These are phyloP conservation scores for Orius insidiosus DNA, from an alignment of 1,140 invertebrate genomes.

Conservation along the genomic window DNA sequence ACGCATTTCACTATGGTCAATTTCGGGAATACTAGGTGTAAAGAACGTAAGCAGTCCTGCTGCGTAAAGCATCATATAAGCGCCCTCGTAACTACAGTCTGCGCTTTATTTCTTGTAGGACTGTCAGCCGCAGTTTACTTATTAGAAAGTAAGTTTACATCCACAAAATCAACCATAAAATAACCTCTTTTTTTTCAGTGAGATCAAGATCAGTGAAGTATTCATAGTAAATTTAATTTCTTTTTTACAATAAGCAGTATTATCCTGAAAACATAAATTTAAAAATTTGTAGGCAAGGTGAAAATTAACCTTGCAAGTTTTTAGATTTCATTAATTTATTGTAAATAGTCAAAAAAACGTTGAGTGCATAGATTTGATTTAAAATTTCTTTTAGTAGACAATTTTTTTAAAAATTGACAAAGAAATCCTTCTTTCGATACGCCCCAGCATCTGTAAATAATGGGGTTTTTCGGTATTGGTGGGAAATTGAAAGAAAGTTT, in stretches of 20 bases:
- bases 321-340: slow-evolving; percentile 2
- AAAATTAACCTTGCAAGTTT: no score
- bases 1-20: slow-evolving; percentile 72
- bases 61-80: slow-evolving; percentile 51
- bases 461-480: no score
- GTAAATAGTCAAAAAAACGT: slow-evolving; percentile 10
- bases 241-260: no score
- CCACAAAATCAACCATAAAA: neutral
- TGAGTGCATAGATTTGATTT: slow-evolving; percentile 3
- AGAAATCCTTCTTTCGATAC: no score
- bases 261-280: no score
- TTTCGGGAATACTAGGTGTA: slow-evolving; percentile 38
- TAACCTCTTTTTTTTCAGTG: slow-evolving; percentile 32
- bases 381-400: neutral
- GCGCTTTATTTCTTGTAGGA: slow-evolving; percentile 54
- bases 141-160: slow-evolving; percentile 32
- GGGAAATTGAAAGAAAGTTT: no score
- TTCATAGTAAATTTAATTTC: slow-evolving; percentile 19
- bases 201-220: slow-evolving; percentile 27
- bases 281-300: no score
- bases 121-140: slow-evolving; percentile 49
- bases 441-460: no score
- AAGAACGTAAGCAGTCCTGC: slow-evolving; percentile 34
- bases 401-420: no score
- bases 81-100: slow-evolving; percentile 60